These are phyloP conservation scores for Invenusta paracnida DNA, from an alignment of 2,888 invertebrate genomes.

Conservation along the genomic window DNA sequence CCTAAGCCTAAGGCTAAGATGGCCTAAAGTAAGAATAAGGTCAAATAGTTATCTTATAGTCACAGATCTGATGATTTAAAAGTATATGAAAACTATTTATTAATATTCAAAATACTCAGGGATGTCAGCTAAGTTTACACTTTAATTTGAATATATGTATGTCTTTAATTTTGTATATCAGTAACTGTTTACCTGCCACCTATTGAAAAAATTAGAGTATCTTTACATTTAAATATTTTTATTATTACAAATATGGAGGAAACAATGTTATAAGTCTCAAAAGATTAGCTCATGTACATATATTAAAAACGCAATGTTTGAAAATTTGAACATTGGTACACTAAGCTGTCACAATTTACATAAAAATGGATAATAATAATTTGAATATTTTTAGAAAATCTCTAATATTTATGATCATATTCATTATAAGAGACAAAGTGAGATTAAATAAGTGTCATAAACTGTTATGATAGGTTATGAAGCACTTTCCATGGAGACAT, in stretches of 20 bases:
- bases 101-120: too few species aligned
- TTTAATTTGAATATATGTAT: too few species aligned
- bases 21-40: too few species aligned
- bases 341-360: not conserved
- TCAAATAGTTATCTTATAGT: too few species aligned
- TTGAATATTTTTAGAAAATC: not conserved
- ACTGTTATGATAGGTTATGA: not conserved
- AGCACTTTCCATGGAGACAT: not conserved
- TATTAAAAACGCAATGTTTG: conserved; percentile 5
- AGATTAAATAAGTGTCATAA: not conserved
- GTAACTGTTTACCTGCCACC: not conserved
- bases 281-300: not conserved
- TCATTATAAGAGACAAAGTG: not conserved
- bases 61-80: too few species aligned
- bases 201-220: not conserved
- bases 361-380: not conserved
- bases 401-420: not conserved
- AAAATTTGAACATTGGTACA: conserved; percentile 28
- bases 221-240: not conserved
- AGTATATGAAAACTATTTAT: too few species aligned
- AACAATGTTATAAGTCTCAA: not conserved
- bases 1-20: too few species aligned
- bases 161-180: too few species aligned
- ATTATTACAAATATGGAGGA: not conserved
- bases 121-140: too few species aligned